phyloP scores from a whole-genome alignment of 1,140 invertebrate genomes.

The Drosophila pseudoananassae region DNA sequence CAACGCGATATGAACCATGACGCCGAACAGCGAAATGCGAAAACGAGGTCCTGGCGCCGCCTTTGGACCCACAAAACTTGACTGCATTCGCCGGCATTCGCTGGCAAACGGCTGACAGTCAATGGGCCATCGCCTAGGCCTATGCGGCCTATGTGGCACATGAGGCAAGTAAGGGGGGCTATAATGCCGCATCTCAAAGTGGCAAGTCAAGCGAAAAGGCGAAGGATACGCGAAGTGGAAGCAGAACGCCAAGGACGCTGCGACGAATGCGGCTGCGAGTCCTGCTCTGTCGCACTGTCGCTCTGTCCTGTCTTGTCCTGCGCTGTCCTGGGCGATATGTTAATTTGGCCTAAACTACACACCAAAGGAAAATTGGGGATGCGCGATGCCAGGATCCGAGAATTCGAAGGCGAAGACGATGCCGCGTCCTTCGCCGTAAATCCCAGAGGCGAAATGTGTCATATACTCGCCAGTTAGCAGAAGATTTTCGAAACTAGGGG shows the following conservation, averaged over 20 bases:
- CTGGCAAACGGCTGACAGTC: slow-evolving; percentile 35
- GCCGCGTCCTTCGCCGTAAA: slow-evolving; percentile 35
- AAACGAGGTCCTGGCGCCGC: background rate
- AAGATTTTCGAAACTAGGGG: slow-evolving; percentile 26
- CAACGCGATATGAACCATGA: slow-evolving; percentile 69
- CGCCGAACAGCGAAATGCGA: slow-evolving; percentile 9
- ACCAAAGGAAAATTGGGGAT: slow-evolving; percentile 7
- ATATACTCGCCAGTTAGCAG: slow-evolving; percentile 59
- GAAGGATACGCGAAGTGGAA: slow-evolving; percentile 17
- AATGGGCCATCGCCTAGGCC: slow-evolving; percentile 61
- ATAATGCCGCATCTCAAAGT: slow-evolving; percentile 59
- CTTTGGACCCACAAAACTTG: slow-evolving; percentile 23
- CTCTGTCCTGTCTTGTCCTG: background rate
- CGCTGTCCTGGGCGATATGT: slow-evolving; percentile 62
- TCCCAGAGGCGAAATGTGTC: slow-evolving; percentile 52
- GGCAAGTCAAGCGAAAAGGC: slow-evolving; percentile 57
- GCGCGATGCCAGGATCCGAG: slow-evolving; percentile 1
- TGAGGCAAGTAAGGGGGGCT: background rate
- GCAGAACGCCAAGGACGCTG: slow-evolving; percentile 41
- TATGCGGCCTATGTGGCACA: slow-evolving; percentile 14
- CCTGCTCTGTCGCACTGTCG: too few relatives aligned
- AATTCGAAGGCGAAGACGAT: background rate
- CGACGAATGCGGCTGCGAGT: slow-evolving; percentile 16
- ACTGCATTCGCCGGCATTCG: slow-evolving; percentile 32
- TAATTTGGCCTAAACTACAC: slow-evolving; percentile 74